phyloP scores from a whole-genome alignment of 2,113 vertebrate species.

The Pachyramphus minor region DNA sequence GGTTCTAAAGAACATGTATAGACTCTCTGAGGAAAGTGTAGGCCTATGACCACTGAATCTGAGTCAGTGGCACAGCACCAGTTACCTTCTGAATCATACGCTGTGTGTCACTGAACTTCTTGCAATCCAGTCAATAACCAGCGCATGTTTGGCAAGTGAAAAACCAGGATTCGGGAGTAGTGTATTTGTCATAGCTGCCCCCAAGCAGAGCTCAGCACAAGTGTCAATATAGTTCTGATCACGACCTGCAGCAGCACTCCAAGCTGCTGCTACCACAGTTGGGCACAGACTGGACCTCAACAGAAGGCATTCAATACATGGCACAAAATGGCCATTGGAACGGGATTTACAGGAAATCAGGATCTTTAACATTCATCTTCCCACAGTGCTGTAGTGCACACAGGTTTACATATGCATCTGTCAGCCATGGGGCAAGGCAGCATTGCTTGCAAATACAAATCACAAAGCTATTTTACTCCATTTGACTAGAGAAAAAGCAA shows the following conservation, averaged over 20 bases:
- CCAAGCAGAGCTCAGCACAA: background rate
- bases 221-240: background rate
- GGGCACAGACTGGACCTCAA: fast-evolving
- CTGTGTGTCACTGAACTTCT: background rate
- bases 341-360: background rate
- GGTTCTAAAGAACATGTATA: too few species aligned
- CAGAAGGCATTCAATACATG: fast-evolving
- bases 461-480: background rate
- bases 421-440: fast-evolving
- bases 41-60: background rate
- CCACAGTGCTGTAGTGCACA: background rate
- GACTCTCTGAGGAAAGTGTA: background rate
- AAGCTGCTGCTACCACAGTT: background rate
- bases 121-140: background rate
- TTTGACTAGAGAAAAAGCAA: background rate
- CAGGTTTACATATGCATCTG: fast-evolving
- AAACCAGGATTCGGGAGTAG: background rate
- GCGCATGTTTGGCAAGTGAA: background rate
- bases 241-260: background rate
- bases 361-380: background rate
- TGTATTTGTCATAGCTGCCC: fast-evolving
- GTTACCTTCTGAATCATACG: background rate
- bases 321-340: fast-evolving
- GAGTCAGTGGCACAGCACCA: background rate
- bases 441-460: background rate